Evolutionary conservation across 2,888 invertebrate species (phyloP).

Genomic region (Epinotia nisella): DNA sequence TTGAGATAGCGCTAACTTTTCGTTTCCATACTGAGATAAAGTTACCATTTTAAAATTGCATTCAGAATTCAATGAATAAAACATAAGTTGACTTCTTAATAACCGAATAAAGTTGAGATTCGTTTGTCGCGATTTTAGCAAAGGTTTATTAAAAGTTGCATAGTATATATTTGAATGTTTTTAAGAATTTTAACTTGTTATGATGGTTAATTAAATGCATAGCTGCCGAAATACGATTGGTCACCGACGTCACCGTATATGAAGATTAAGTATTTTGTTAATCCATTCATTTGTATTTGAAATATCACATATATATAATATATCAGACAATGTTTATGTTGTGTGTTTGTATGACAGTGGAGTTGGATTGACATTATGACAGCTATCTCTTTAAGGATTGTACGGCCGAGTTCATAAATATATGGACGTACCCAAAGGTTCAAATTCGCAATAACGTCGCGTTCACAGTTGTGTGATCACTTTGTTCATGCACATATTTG

Average conservation of each 20-base stretch:
- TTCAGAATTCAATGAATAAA: constrained; percentile 2
- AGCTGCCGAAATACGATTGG: constrained; percentile 23
- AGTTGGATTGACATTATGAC: too few species aligned
- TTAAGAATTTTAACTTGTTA: constrained; percentile 29
- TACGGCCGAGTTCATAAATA: too few species aligned
- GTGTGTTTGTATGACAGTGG: too few species aligned
- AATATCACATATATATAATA: not conserved
- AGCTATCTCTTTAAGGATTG: too few species aligned
- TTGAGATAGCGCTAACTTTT: constrained; percentile 41
- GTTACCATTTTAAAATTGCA: constrained; percentile 34
- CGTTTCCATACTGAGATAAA: constrained; percentile 40
- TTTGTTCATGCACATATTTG: too few species aligned
- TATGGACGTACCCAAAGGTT: too few species aligned
- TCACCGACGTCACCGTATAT: constrained; percentile 33
- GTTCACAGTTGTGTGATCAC: too few species aligned
- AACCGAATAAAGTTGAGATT: constrained; percentile 3
- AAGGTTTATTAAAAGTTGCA: constrained; percentile 4
- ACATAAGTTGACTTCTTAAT: not conserved
- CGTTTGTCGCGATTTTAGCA: not conserved
- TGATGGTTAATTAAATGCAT: constrained; percentile 23
- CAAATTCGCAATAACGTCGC: too few species aligned
- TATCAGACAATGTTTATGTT: not conserved
- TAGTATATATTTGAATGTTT: constrained; percentile 26
- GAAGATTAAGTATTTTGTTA: constrained; percentile 17
- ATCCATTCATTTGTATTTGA: constrained; percentile 14